Evolutionary conservation across 2,797 vertebrate genomes (phyloP).

Genomic region (Lepidocolaptes lacrymiger): DNA sequence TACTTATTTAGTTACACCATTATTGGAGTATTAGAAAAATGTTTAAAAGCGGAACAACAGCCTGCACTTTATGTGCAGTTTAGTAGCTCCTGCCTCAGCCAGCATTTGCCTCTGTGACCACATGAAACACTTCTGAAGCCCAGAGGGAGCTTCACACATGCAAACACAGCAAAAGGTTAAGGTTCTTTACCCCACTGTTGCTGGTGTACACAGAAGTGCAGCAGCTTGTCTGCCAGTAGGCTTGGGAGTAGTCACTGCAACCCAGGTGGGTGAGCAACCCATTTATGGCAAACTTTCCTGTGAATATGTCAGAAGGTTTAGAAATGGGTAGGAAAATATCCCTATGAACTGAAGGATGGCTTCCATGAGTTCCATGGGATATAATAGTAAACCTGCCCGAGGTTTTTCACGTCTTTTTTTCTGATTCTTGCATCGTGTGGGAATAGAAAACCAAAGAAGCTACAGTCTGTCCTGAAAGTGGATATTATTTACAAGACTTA

Average conservation of each 20-base stretch:
- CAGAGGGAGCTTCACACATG: neutral
- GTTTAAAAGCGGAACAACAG: neutral
- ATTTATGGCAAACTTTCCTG: neutral
- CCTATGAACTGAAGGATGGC: neutral
- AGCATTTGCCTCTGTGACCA: neutral
- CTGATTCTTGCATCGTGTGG: neutral
- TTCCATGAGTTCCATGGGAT: neutral
- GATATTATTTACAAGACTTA: neutral
- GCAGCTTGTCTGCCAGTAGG: neutral
- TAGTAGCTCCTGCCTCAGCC: neutral
- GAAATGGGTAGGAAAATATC: neutral
- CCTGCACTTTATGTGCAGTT: neutral
- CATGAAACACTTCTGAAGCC: neutral
- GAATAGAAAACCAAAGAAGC: conserved; percentile 8
- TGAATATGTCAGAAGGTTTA: neutral
- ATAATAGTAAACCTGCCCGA: neutral
- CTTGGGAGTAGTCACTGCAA: neutral
- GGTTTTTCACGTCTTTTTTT: neutral
- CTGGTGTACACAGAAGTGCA: neutral
- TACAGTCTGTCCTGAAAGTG: neutral
- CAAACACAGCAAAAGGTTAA: neutral
- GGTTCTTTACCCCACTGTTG: neutral
- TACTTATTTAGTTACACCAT: neutral
- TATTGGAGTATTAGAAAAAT: neutral
- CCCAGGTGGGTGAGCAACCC: neutral